Percentiles rank a stretch among this genome's conserved stretches.
These are phyloP conservation scores for Graphium colonna DNA, from an alignment of 2,888 invertebrate genomes.

Conservation along the genomic window DNA sequence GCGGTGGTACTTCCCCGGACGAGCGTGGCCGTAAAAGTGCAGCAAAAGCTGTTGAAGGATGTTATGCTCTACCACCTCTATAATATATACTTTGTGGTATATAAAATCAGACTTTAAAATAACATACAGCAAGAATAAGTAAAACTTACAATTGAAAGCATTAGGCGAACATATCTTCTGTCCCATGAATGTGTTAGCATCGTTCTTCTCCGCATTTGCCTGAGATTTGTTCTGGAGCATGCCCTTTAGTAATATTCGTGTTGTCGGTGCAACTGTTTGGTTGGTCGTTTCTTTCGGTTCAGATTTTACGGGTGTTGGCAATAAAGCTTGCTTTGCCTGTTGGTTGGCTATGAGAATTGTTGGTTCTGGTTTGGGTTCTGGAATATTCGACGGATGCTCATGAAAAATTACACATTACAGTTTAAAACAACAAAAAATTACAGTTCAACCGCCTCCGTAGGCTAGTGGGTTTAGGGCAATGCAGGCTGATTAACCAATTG, in stretches of 20 bases:
- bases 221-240: conserved; percentile 48
- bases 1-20: no score
- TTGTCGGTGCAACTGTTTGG: conserved; percentile 31
- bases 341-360: conserved; percentile 23
- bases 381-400: conserved; percentile 5
- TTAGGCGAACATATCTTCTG: conserved; percentile 67
- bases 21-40: no score
- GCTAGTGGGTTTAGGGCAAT: no score
- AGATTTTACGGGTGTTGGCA: not conserved
- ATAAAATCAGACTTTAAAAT: no score
- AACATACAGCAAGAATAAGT: no score
- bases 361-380: conserved; percentile 44
- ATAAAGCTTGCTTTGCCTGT: not conserved
- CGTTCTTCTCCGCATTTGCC: conserved; percentile 39
- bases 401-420: conserved; percentile 20
- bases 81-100: no score
- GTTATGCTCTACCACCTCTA: no score
- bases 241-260: conserved; percentile 55
- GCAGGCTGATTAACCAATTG: no score
- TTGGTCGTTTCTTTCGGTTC: not conserved
- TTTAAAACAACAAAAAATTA: no score
- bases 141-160: conserved; percentile 50
- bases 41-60: no score
- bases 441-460: no score
- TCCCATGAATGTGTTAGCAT: conserved; percentile 60